phyloP scores from a whole-genome alignment of 2,113 vertebrate genomes.

The Chamaea fasciata region DNA sequence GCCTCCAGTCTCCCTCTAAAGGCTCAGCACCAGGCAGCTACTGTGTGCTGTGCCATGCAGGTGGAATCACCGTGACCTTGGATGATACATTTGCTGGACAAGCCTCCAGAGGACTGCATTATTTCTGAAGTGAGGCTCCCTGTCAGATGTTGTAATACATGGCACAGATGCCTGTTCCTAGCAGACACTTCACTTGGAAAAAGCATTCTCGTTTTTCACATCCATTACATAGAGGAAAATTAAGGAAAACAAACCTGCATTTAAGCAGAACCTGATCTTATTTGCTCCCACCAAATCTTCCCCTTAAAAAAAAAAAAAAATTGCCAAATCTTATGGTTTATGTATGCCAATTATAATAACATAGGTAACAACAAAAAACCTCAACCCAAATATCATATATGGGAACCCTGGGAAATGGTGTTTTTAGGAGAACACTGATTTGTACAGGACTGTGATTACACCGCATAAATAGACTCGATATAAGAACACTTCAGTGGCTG shows the following conservation, averaged over 20 bases:
- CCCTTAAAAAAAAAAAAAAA: neutral
- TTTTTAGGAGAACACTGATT: neutral
- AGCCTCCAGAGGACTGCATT: neutral
- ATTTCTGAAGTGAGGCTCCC: neutral
- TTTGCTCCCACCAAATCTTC: neutral
- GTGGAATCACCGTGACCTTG: neutral
- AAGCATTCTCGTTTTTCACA: neutral
- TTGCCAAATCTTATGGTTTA: neutral
- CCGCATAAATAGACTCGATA: neutral
- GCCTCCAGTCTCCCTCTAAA: neutral
- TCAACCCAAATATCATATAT: neutral
- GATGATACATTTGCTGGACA: constrained; percentile 8
- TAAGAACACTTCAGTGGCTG: neutral
- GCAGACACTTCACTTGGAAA: neutral
- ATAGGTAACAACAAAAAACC: neutral
- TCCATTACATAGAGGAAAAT: neutral
- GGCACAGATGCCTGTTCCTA: neutral
- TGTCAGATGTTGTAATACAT: neutral
- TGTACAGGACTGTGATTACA: neutral
- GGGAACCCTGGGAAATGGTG: neutral
- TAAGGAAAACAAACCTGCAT: neutral
- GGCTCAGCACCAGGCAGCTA: neutral
- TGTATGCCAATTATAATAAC: neutral
- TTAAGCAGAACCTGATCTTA: neutral
- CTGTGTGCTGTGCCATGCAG: accelerated